A percentile compares a stretch with the other conserved stretches of the same genome.
Evolutionary conservation across 2,113 vertebrate genomes (phyloP).

Genomic region (Paralichthys olivaceus): DNA sequence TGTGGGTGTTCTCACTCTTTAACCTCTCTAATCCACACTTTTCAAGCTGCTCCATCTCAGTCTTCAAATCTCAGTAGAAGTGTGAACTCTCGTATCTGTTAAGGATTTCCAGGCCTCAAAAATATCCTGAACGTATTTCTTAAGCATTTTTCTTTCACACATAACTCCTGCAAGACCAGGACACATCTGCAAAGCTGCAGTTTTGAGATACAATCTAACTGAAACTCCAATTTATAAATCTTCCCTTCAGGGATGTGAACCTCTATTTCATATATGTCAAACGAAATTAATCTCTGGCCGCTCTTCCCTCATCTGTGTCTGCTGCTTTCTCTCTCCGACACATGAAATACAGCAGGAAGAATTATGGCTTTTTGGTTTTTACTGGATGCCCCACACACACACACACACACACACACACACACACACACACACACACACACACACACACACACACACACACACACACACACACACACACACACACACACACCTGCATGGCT

Average conservation of each 20-base stretch:
- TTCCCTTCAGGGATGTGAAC: slow-evolving; percentile 27
- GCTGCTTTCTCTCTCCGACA: slow-evolving; percentile 12
- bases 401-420: neutral
- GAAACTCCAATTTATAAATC: slow-evolving; percentile 45
- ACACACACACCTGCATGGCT: neutral
- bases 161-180: slow-evolving; percentile 20
- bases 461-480: neutral
- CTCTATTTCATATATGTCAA: slow-evolving; percentile 49
- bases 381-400: neutral
- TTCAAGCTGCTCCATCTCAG: neutral
- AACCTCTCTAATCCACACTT: too few species aligned
- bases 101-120: slow-evolving; percentile 1
- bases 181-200: slow-evolving; percentile 25
- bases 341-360: slow-evolving; percentile 38
- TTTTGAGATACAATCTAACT: slow-evolving; percentile 40
- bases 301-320: neutral
- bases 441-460: slow-evolving; percentile 9
- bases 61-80: slow-evolving; percentile 11
- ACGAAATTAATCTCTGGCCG: slow-evolving; percentile 45
- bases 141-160: neutral
- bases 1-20: neutral
- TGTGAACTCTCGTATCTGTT: slow-evolving; percentile 17
- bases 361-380: slow-evolving; percentile 23
- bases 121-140: neutral
- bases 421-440: neutral